These are phyloP conservation scores for Cyanocitta stelleri DNA, from an alignment of 2,113 vertebrate genomes.

Conservation along the genomic window DNA sequence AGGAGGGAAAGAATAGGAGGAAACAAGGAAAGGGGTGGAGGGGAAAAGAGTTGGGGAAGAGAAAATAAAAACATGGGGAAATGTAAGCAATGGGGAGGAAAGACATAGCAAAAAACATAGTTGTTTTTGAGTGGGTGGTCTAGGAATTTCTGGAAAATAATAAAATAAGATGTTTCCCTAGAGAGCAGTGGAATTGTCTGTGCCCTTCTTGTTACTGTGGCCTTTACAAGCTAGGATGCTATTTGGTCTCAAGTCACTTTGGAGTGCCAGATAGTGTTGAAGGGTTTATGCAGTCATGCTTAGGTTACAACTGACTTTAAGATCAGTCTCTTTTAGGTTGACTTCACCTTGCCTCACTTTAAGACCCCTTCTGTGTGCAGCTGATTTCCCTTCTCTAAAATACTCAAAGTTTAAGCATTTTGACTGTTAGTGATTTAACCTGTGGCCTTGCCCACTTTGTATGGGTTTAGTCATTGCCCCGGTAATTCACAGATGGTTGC, in stretches of 20 bases:
- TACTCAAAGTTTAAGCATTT: not conserved
- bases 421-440: not conserved
- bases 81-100: not conserved
- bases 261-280: not conserved
- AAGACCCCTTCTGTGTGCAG: not conserved
- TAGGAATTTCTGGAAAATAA: not conserved
- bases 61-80: not conserved
- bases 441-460: not conserved
- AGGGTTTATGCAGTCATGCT: not conserved
- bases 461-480: not conserved
- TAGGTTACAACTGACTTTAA: not conserved
- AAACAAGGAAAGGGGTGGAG: not conserved
- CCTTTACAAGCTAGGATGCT: not conserved
- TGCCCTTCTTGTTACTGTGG: not conserved
- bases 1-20: conserved; percentile 29
- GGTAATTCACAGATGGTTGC: not conserved
- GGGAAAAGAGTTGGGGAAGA: not conserved
- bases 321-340: not conserved
- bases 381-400: not conserved
- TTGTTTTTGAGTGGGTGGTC: not conserved
- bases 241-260: not conserved
- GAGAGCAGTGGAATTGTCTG: not conserved
- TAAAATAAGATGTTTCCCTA: not conserved
- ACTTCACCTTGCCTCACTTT: not conserved
- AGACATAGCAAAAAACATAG: not conserved